Base-by-base conservation (phyloP, 2,797 vertebrate species). In the Astyanax mexicanus region DNA sequence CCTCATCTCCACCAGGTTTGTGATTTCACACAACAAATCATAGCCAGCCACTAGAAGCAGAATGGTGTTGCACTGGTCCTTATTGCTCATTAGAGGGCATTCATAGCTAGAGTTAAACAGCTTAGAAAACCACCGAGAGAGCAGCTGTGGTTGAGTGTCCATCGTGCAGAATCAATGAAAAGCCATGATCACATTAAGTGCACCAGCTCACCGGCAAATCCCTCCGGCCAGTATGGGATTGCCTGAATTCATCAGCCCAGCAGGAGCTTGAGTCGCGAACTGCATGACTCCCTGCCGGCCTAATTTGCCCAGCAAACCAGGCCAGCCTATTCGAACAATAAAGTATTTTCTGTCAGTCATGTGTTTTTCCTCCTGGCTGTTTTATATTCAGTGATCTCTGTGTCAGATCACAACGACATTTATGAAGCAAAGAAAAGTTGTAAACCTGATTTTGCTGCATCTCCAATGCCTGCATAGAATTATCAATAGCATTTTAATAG, bases 101-200 rank as follows among this genome's bases (percentile, higher is more conserved):
- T 71, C 64, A 54, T 44, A 37, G 29, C 49, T 69, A 23, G n/a
- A 57, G 23, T 68, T 67, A 55, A 45, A 37, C 32, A 52, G 13
- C 21, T 74, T 65, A n/a, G 7, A 25, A 35, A 65, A n/a, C 27
- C 61, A n/a, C 44, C 11, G 69, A 32, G 68, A 32, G 37, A 79
- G 23, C 37, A 54, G 61, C 25, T 57, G 29, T 62, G 21, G 40
- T 62, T 11, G 23, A 66, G 54, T 32, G 29, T 47, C 25, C 38
- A 73, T 79, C 58, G 35, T 37, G 29, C 57, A 64, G 54, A 77
- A 77, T 66, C 55, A 78, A 72, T 58, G 37, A 51, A 74, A 70
- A 77, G 37, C 75, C 25, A 60, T 57, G 54, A 72, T 71, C 61
- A 68, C 79, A 77, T 75, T 29, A 74, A 73, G 61, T 44, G 57